phyloP scores from a whole-genome alignment of 2,888 invertebrate species.

The Apodemia mormo region DNA sequence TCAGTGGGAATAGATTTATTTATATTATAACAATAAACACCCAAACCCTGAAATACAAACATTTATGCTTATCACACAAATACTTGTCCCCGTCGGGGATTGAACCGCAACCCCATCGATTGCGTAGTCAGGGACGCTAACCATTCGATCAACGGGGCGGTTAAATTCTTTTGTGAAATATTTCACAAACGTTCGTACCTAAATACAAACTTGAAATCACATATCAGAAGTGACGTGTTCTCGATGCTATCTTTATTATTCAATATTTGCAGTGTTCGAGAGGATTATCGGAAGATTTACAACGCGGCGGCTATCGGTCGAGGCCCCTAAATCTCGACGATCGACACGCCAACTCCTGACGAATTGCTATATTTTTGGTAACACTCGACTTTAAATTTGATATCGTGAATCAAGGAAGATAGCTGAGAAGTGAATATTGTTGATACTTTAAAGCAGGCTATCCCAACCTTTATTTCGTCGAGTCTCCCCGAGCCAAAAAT shows the following conservation, averaged over 20 bases:
- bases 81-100: too few relatives aligned
- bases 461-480: too few relatives aligned
- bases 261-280: constrained; percentile 21
- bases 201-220: constrained; percentile 12
- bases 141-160: too few relatives aligned
- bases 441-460: too few relatives aligned
- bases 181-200: neutral
- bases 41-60: too few relatives aligned
- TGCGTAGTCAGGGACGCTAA: too few relatives aligned
- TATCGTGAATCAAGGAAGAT: neutral
- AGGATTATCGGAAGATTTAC: constrained; percentile 35
- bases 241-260: constrained; percentile 12
- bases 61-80: too few relatives aligned
- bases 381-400: neutral
- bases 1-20: too few relatives aligned
- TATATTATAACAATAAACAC: too few relatives aligned
- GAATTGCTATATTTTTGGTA: constrained; percentile 10
- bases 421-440: neutral
- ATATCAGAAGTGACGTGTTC: constrained; percentile 12
- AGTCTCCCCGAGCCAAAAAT: too few relatives aligned
- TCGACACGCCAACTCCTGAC: neutral
- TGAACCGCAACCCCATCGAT: too few relatives aligned
- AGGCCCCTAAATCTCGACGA: constrained; percentile 24
- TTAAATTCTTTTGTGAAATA: neutral
- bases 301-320: constrained; percentile 37